Evolutionary conservation across 2,888 invertebrate genomes (phyloP), one percentile per base, ranked within the genome.

Genomic region (Ectropis crepuscularia): DNA sequence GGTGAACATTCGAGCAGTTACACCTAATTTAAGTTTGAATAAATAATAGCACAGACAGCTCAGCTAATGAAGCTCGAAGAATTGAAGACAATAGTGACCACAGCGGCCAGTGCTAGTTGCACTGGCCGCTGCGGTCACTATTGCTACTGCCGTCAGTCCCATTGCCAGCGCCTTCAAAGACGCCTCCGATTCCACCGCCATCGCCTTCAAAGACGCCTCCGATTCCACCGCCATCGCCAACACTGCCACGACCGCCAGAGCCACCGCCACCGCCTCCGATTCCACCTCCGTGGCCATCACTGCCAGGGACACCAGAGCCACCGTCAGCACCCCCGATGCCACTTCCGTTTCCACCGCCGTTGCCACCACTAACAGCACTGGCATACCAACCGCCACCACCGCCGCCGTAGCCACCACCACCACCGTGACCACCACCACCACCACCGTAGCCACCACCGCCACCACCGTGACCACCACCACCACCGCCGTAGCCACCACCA

Each of bases 371-470:
- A n/a, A n/a, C n/a, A n/a, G n/a, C n/a, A n/a, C n/a, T n/a, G n/a
- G n/a, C n/a, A n/a, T n/a, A n/a, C n/a, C n/a, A n/a, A n/a, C n/a
- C n/a, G n/a, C n/a, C n/a, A n/a, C n/a, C n/a, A n/a, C n/a, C n/a
- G n/a, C n/a, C n/a, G n/a, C n/a, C n/a, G n/a, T n/a, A n/a, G 65
- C 84, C 81, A 69, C 81, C 77, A 6, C 78, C 72, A 1, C 45
- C 48, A 9, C 79, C 70, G 8, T 64, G 53, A 4, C 73, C 70
- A 8, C 68, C 55, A 6, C 72, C 72, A 5, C 65, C 66, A 0
- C 73, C 76, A 43, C 73, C 12, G 11, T 39, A 28, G 7, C 54
- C 46, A 7, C 54, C 54, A 8, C 54, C 54, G 9, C 74, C 70
- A 6, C 76, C 73, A 0, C 85, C 83, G 65, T 83, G 81, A 69